These are phyloP conservation scores for Epinotia ramella DNA, from an alignment of 2,888 invertebrate species.

Conservation along the genomic window DNA sequence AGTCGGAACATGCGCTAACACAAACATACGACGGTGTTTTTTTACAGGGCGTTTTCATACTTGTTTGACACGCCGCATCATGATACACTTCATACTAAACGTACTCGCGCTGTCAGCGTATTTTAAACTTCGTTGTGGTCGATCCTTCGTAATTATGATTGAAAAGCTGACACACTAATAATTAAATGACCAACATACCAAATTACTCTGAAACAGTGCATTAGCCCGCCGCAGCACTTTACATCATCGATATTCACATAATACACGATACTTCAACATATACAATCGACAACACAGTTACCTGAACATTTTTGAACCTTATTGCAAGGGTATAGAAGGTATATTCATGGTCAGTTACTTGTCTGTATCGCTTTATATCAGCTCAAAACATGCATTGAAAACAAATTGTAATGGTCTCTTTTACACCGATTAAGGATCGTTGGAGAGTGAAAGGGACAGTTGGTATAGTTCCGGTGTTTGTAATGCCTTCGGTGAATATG, in stretches of 20 bases:
- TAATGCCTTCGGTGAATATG: not conserved
- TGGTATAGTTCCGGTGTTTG: not conserved
- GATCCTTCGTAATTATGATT: not conserved
- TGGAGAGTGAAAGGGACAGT: constrained; percentile 3
- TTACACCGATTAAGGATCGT: not conserved
- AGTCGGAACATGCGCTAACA: too few relatives aligned
- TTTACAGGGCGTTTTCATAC: too few relatives aligned
- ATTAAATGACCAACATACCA: constrained; percentile 13
- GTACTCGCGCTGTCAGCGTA: too few relatives aligned
- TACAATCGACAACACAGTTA: not conserved
- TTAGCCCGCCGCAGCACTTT: not conserved
- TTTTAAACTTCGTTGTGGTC: too few relatives aligned
- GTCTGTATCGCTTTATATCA: not conserved
- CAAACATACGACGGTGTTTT: too few relatives aligned
- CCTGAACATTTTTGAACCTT: not conserved
- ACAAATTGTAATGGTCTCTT: not conserved
- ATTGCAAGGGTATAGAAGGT: not conserved
- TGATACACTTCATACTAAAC: too few relatives aligned
- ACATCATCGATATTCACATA: not conserved
- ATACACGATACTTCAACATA: not conserved
- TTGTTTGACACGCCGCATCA: too few relatives aligned
- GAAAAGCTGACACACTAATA: not conserved
- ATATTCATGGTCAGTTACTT: not conserved
- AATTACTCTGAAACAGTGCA: constrained; percentile 2
- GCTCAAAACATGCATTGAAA: not conserved